Conservation (phyloP, 2,113 vertebrate genomes). For the Miniopterus natalensis region DNA sequence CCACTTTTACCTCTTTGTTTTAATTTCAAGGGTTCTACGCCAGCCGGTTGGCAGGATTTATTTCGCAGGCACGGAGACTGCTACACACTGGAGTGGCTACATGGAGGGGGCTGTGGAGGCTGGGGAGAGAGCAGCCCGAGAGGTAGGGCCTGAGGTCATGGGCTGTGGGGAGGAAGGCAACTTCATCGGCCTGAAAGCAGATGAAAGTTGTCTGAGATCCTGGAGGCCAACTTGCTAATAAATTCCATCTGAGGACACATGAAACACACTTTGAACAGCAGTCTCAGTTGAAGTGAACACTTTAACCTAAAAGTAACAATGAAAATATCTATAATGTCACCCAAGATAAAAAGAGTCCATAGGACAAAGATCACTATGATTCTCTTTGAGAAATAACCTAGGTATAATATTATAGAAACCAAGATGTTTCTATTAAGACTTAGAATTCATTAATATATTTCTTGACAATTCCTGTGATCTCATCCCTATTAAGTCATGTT, state of each 20-base stretch:
- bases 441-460: constrained; percentile 36
- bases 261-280: not conserved
- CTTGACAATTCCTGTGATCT: not conserved
- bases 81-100: constrained; percentile 98
- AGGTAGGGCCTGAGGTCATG: constrained; percentile 88
- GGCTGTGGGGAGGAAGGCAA: not conserved
- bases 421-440: not conserved
- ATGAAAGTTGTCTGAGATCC: constrained; percentile 26
- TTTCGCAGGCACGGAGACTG: constrained; percentile 97
- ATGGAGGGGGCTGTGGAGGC: constrained; percentile 98
- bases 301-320: constrained; percentile 46
- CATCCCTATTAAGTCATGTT: not conserved
- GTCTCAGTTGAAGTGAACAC: not conserved
- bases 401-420: not conserved
- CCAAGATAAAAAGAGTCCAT: constrained; percentile 35
- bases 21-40: constrained; percentile 92
- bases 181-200: not conserved
- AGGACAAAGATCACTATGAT: not conserved
- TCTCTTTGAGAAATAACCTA: not conserved
- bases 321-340: not conserved
- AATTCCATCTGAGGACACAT: not conserved
- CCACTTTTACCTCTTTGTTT: constrained; percentile 27
- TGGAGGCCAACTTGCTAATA: not conserved
- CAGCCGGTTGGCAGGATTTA: constrained; percentile 93
- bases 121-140: constrained; percentile 96